phyloP scores from a whole-genome alignment of 2,888 invertebrate species.

The Petrolisthes manimaculis region DNA sequence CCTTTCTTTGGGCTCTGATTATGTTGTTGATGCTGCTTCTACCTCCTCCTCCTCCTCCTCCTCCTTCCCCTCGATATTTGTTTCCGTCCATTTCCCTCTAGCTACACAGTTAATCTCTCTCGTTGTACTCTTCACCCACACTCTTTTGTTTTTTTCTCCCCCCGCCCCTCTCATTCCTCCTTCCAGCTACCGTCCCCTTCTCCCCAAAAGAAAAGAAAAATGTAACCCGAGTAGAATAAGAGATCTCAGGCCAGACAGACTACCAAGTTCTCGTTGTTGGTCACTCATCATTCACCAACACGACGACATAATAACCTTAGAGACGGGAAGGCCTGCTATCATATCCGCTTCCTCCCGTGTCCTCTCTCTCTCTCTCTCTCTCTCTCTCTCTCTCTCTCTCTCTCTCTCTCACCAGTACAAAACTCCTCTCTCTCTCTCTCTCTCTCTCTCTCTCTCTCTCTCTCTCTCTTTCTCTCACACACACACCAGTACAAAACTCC shows the following conservation, averaged over 20 bases:
- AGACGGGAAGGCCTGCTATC: background rate
- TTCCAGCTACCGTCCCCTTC: background rate
- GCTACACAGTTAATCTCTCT: no score
- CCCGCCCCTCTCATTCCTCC: background rate
- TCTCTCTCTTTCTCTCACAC: conserved; percentile 15
- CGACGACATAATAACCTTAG: background rate
- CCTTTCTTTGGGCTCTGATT: no score
- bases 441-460: background rate
- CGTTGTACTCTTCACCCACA: background rate
- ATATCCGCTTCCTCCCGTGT: background rate
- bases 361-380: background rate
- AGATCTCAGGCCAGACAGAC: no score
- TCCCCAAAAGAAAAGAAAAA: background rate
- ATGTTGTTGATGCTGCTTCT: no score
- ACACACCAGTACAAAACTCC: background rate
- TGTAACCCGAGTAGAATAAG: no score
- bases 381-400: conserved; percentile 2
- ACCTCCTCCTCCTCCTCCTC: background rate
- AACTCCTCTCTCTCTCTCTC: background rate
- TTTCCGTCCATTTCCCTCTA: background rate
- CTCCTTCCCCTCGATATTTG: background rate
- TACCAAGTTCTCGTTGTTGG: background rate
- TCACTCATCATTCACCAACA: background rate
- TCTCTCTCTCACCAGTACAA: background rate
- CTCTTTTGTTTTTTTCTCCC: background rate